A percentile compares a stretch with the other conserved stretches of the same genome.
These are phyloP conservation scores for Plutella xylostella DNA, from an alignment of 2,888 invertebrate species.

Conservation along the genomic window DNA sequence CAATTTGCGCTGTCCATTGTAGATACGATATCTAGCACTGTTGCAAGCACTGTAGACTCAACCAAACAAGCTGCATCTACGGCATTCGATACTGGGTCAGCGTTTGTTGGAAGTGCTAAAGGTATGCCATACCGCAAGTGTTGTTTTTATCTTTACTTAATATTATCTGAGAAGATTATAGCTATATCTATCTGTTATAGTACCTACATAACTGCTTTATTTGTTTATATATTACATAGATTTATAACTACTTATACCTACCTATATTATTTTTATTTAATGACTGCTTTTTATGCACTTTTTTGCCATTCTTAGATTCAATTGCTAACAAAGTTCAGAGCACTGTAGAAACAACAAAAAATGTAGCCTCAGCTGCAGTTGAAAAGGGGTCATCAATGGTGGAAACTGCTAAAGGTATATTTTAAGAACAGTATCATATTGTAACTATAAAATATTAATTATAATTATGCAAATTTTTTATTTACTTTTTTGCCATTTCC, in stretches of 20 bases:
- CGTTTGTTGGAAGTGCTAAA: conserved; percentile 24
- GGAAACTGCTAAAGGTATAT: conserved; percentile 26
- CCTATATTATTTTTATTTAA: too few species aligned
- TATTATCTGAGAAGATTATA: neutral
- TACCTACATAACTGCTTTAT: too few species aligned
- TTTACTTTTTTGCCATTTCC: neutral
- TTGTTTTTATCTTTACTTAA: neutral
- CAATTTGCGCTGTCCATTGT: too few species aligned
- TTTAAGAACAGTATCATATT: conserved; percentile 35
- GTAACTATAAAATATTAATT: neutral
- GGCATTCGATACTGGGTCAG: conserved; percentile 39
- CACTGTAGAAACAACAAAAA: conserved; percentile 43
- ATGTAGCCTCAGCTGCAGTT: conserved; percentile 31
- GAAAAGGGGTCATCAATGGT: conserved; percentile 32
- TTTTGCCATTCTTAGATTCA: conserved; percentile 25
- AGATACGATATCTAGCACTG: conserved; percentile 29
- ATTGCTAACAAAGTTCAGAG: conserved; percentile 30
- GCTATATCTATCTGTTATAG: too few species aligned
- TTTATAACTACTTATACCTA: too few species aligned
- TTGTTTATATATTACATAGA: too few species aligned
- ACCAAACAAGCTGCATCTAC: conserved; percentile 54
- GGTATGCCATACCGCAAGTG: conserved; percentile 15
- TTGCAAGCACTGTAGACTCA: conserved; percentile 38
- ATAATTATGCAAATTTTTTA: neutral
- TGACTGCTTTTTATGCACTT: conserved; percentile 1